Conservation (phyloP, 2,888 invertebrate species). For the Cheilosia soror region DNA sequence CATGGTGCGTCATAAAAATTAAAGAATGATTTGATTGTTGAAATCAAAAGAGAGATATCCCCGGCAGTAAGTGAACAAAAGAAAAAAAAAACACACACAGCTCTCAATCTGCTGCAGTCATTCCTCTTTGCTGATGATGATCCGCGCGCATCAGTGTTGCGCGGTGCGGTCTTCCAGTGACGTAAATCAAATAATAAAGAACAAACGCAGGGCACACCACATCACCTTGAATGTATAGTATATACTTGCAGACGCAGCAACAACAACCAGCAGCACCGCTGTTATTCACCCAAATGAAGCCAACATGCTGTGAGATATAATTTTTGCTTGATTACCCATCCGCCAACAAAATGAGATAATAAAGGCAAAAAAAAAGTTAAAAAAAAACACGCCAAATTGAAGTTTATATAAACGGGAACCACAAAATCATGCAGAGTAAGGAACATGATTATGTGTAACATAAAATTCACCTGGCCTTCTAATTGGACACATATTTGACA, state of each 20-base stretch:
- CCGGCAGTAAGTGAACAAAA: conserved; percentile 20
- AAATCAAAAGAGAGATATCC: conserved; percentile 70
- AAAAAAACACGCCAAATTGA: conserved; percentile 33
- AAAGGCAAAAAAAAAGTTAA: conserved; percentile 39
- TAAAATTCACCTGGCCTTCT: conserved; percentile 73
- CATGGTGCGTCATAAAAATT: conserved; percentile 74
- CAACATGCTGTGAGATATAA: conserved; percentile 75
- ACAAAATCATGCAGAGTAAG: conserved; percentile 65
- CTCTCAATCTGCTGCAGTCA: conserved; percentile 24
- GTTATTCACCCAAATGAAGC: conserved; percentile 68
- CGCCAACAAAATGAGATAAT: conserved; percentile 74
- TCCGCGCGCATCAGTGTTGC: conserved; percentile 12
- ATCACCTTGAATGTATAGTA: conserved; percentile 35
- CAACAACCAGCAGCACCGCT: conserved; percentile 5
- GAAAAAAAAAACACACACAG: conserved; percentile 9
- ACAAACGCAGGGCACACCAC: conserved; percentile 52
- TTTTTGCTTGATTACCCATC: conserved; percentile 74
- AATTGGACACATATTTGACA: conserved; percentile 75
- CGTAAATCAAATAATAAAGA: conserved; percentile 73
- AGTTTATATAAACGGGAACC: conserved; percentile 20
- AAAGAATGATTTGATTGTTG: conserved; percentile 74
- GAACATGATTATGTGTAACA: conserved; percentile 74
- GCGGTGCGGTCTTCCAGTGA: conserved; percentile 40
- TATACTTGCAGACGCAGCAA: conserved; percentile 12
- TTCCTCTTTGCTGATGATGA: conserved; percentile 41